Base-by-base conservation (phyloP, 2,888 invertebrate genomes). In the Cybosia mesomella region DNA sequence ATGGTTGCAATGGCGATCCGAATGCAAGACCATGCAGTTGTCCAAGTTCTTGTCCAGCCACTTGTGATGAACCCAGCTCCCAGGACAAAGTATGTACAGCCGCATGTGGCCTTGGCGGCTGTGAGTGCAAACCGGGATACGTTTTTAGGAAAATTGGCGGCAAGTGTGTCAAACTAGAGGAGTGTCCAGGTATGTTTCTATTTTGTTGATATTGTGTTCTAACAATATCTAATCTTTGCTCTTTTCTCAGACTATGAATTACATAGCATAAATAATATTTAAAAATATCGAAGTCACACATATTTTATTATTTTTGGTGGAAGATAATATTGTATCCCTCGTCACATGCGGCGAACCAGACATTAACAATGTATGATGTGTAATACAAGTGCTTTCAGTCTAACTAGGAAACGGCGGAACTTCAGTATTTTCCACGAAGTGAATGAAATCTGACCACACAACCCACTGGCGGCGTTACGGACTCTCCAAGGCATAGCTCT, bases 61-160 rank as follows among this genome's bases (percentile, higher is more conserved):
- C 68, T 34, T 68, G 68, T 36, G 61, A 49, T 15, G 8, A 49
- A 3, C 58, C 39, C 15, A 55, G 55, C 28, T 21, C 59, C 15
- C 22, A 22, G 11, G 53, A 9, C 21, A n/a, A 22, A 34, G 9
- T 10, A 8, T 68, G 64, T 24, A 34, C 24, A 10, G 18, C 8
- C 0, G 57, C n/a, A 22, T 68, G 68, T 24, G 24, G 36, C 32
- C 64, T 60, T 18, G 24, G 68, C 11, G 76, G 80, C 11, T 81
- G 83, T 63, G 70, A 70, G 61, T 85, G 83, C 58, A 63, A 74
- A 36, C 24, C 66, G 1, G 83, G 83, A 0, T 82, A 73, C 21
- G 68, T 85, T 18, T 57, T 82, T 28, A 65, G 68, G 21, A 58
- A 76, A 22, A 24, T 43, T 1, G 67, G 76, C 36, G 85, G 83